These are phyloP conservation scores for Sympetrum striolatum DNA, from an alignment of 2,888 invertebrate genomes.

Conservation along the genomic window DNA sequence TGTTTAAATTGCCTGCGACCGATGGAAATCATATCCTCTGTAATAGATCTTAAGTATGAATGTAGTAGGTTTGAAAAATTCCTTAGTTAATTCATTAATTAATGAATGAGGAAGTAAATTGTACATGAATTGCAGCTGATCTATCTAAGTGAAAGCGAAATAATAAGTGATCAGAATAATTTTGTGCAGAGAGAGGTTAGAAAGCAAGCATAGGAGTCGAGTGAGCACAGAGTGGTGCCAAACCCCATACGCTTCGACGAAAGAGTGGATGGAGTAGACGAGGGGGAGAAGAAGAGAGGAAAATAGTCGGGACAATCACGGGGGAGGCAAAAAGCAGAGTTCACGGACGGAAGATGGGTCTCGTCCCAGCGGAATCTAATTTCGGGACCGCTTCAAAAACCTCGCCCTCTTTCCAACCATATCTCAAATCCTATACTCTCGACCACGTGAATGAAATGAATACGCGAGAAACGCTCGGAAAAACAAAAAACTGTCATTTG, in stretches of 20 bases:
- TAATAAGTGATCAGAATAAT: background rate
- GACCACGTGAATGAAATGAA: background rate
- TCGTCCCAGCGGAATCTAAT: conserved; percentile 17
- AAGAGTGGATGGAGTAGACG: background rate
- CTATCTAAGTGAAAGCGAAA: background rate
- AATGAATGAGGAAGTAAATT: too few relatives aligned
- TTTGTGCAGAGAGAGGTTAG: background rate
- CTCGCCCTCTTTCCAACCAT: background rate
- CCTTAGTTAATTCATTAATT: too few relatives aligned
- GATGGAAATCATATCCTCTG: too few relatives aligned
- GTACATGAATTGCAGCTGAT: too few relatives aligned
- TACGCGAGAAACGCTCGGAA: background rate
- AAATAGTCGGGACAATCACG: background rate
- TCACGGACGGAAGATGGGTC: background rate
- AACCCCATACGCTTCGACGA: background rate
- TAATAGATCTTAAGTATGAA: too few relatives aligned
- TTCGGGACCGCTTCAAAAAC: background rate
- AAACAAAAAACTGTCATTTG: background rate
- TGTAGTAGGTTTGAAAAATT: too few relatives aligned
- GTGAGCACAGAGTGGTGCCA: background rate
- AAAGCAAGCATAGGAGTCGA: background rate
- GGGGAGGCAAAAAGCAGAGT: background rate
- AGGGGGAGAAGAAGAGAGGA: background rate
- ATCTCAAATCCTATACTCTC: background rate
- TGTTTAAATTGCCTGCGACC: too few relatives aligned